A percentile compares a stretch with the other conserved stretches of the same genome.
phyloP scores from a whole-genome alignment of 2,797 vertebrate genomes.

The Anabas testudineus region DNA sequence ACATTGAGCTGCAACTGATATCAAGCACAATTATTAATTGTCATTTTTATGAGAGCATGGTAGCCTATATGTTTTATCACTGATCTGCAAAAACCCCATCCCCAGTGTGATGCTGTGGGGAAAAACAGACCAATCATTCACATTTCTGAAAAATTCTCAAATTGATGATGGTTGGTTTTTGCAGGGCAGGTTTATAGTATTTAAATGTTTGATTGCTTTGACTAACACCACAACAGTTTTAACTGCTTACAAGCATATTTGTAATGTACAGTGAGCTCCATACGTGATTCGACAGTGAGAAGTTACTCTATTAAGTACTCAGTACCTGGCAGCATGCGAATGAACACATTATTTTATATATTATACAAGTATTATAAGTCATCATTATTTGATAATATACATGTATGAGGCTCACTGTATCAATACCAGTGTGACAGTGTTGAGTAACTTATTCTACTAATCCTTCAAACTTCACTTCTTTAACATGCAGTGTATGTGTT shows the following conservation, averaged over 20 bases:
- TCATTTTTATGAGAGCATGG: neutral
- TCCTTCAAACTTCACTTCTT: slow-evolving; percentile 29
- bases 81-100: slow-evolving; percentile 37
- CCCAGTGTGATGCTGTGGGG: neutral
- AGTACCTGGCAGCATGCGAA: neutral
- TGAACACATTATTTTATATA: no score
- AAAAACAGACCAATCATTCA: neutral
- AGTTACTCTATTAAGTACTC: neutral
- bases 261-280: slow-evolving; percentile 72
- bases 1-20: slow-evolving; percentile 47
- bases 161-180: slow-evolving; percentile 39
- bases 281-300: slow-evolving; percentile 18
- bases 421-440: slow-evolving; percentile 20
- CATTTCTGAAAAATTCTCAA: neutral
- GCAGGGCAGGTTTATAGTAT: slow-evolving; percentile 33
- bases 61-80: slow-evolving; percentile 1
- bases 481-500: slow-evolving; percentile 59
- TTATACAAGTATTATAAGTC: no score
- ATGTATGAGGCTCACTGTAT: slow-evolving; percentile 73
- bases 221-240: slow-evolving; percentile 34
- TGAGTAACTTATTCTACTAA: slow-evolving; percentile 33
- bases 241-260: slow-evolving; percentile 46
- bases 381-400: neutral
- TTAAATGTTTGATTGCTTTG: slow-evolving; percentile 42
- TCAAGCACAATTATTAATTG: slow-evolving; percentile 13